Evolutionary conservation across 2,888 invertebrate species (phyloP).

Genomic region (Neocrepidodera transversa): DNA sequence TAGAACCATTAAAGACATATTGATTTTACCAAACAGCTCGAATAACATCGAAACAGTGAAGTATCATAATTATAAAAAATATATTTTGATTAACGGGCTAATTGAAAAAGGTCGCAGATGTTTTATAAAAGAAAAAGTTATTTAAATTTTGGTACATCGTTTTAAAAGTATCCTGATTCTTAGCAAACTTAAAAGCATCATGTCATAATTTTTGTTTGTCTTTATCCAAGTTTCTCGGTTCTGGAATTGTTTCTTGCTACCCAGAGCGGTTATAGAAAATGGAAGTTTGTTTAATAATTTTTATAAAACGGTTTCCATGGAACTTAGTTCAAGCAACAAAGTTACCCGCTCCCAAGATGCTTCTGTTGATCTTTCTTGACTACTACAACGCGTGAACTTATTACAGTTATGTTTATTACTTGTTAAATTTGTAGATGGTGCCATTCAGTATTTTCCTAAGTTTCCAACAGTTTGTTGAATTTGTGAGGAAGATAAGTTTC

Average conservation of each 20-base stretch:
- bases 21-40: too few species aligned
- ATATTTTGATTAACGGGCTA: too few species aligned
- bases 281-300: background rate
- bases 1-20: too few species aligned
- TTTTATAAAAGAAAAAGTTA: background rate
- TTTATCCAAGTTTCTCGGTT: constrained; percentile 2
- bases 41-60: too few species aligned
- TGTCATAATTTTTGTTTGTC: constrained; percentile 11
- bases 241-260: background rate
- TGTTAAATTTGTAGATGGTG: constrained; percentile 30
- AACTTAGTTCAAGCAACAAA: constrained; percentile 4
- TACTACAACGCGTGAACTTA: constrained; percentile 28
- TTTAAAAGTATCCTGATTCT: background rate
- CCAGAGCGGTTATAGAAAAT: constrained; percentile 3
- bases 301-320: background rate
- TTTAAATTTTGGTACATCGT: background rate
- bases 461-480: constrained; percentile 28
- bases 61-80: too few species aligned
- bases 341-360: constrained; percentile 1
- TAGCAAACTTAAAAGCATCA: background rate
- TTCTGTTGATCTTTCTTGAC: constrained; percentile 6
- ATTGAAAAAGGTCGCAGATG: too few species aligned
- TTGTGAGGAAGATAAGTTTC: constrained; percentile 30
- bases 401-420: constrained; percentile 34
- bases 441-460: constrained; percentile 30